phyloP scores from a whole-genome alignment of 2,888 invertebrate species.

The Sphaerophoria taeniata region DNA sequence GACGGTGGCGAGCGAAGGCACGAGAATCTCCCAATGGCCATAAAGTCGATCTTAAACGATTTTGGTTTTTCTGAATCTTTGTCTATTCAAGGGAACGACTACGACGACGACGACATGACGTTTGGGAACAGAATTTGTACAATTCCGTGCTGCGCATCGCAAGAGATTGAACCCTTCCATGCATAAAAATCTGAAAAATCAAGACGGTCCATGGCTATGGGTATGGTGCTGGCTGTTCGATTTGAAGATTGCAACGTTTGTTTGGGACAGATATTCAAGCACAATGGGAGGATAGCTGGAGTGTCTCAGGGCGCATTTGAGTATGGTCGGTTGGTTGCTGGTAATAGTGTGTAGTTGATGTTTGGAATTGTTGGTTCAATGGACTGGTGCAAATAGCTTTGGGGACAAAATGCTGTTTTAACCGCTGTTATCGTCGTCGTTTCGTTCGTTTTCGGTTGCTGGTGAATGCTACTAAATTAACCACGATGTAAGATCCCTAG shows the following conservation, averaged over 20 bases:
- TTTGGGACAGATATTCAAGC: slow-evolving; percentile 24
- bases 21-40: slow-evolving; percentile 62
- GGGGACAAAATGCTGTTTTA: slow-evolving; percentile 58
- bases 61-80: background rate
- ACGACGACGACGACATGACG: slow-evolving; percentile 29
- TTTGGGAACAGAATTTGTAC: slow-evolving; percentile 32
- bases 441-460: no score
- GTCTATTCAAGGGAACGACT: slow-evolving; percentile 32
- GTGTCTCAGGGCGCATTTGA: background rate
- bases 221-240: slow-evolving; percentile 19
- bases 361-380: slow-evolving; percentile 40
- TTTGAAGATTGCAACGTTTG: slow-evolving; percentile 13
- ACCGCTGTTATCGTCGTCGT: slow-evolving; percentile 63
- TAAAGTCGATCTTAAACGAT: slow-evolving; percentile 71
- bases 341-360: background rate
- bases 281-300: slow-evolving; percentile 49
- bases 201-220: slow-evolving; percentile 47
- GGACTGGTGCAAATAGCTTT: slow-evolving; percentile 64
- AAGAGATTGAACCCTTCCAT: slow-evolving; percentile 55
- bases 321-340: background rate
- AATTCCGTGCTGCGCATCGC: slow-evolving; percentile 49
- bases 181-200: slow-evolving; percentile 71
- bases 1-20: background rate
- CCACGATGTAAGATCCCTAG: slow-evolving; percentile 60
- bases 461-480: slow-evolving; percentile 67